These are phyloP conservation scores for Aelia acuminata DNA, from an alignment of 2,888 invertebrate species.

Conservation along the genomic window DNA sequence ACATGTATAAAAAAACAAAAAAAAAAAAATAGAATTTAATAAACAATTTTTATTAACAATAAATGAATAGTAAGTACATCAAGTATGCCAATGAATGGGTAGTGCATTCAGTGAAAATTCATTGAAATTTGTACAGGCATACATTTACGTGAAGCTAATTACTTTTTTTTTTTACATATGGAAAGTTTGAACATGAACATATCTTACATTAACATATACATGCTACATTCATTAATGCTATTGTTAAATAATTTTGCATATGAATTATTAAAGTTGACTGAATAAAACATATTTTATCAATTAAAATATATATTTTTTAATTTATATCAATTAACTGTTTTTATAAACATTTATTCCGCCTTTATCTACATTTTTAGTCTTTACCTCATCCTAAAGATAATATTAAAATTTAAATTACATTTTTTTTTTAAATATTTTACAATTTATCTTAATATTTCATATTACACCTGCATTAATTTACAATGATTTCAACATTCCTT, in stretches of 20 bases:
- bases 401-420: too few species aligned
- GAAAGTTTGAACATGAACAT: background rate
- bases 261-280: background rate
- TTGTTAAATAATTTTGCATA: background rate
- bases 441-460: too few species aligned
- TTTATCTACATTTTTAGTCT: too few species aligned
- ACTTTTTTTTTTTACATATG: background rate
- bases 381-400: too few species aligned
- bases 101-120: background rate
- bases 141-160: too few species aligned
- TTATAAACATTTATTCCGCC: too few species aligned
- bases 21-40: background rate
- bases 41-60: background rate
- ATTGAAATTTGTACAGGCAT: background rate
- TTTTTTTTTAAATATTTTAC: too few species aligned
- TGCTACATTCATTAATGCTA: constrained; percentile 8
- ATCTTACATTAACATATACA: constrained; percentile 17
- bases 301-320: too few species aligned
- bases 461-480: too few species aligned
- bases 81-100: background rate
- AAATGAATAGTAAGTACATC: background rate
- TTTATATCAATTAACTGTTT: too few species aligned
- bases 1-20: background rate
- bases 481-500: too few species aligned
- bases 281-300: constrained; percentile 16